Base-by-base conservation (phyloP, 2,113 vertebrate genomes). In the Pseudonaja textilis region DNA sequence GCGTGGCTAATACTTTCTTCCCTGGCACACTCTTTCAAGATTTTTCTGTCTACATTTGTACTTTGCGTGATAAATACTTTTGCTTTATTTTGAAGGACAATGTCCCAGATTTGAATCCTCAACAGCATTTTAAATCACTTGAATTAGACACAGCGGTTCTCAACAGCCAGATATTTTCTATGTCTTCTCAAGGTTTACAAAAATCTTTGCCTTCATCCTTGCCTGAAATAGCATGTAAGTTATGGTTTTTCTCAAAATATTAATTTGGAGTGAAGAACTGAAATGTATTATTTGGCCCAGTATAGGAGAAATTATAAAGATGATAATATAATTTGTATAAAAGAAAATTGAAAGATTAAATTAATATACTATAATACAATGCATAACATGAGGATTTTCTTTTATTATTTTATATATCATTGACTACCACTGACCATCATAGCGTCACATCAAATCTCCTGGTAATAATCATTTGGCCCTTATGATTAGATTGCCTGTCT, bases 211-310 rank as follows among this genome's bases (percentile, higher is more conserved):
- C 96, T 92, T 97, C 97, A 1, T 96, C 97, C 89, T 94, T 97
- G 92, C 97, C 98, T 0, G 97, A 98, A 25, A 95, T 97, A 74
- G 81, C 97, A 93, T 97, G 98, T 98, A 95, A 98, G 98, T 98
- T 55, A 87, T 81, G 89, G 92, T 92, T 94, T 54, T n/a, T 95
- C 22, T 92, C 11, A 29, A 89, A 56, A 85, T 57, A 64, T 16
- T 86, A 39, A 61, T 69, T 69, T n/a, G 45, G 34, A 64, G 39
- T 34, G 23, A 42, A 52, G 5, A 88, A 54, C 45, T 94, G 93
- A 57, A 61, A n/a, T 86, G 85, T 93, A 47, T 93, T 39, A 4
- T 64, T 54, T 47, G 16, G 81, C 93, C 55, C 55, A 59, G 2
- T n/a, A 85, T 59, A 91, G 81, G 4, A 52, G 4, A 39, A 47